Percentiles rank a stretch among this genome's conserved stretches.
Conservation (phyloP, 1,140 invertebrate genomes). For the Ganaspis sp. region DNA sequence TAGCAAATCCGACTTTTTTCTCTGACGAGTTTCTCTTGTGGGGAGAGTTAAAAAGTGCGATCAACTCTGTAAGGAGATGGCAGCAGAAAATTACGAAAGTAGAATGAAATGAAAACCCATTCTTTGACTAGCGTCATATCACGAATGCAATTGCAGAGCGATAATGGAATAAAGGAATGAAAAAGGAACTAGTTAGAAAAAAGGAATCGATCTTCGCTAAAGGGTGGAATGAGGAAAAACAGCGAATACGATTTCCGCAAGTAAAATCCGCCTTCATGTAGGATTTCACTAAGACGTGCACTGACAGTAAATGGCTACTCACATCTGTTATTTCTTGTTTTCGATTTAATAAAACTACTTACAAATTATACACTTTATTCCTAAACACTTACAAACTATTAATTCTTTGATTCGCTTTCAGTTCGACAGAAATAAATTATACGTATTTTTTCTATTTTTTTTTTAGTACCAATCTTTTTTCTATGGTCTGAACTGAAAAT, state of each 20-base stretch:
- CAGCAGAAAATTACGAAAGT: neutral
- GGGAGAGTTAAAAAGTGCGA: neutral
- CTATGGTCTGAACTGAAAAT: too few species aligned
- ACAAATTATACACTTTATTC: too few species aligned
- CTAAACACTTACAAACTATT: too few species aligned
- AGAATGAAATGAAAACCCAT: slow-evolving; percentile 23
- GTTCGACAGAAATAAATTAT: too few species aligned
- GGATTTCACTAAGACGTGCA: slow-evolving; percentile 7
- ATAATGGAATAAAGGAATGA: slow-evolving; percentile 15
- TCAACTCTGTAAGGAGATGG: slow-evolving; percentile 11
- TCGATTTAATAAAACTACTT: neutral
- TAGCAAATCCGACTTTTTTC: slow-evolving; percentile 38
- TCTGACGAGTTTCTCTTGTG: neutral
- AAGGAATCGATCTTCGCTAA: neutral
- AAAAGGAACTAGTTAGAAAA: neutral
- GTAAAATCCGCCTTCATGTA: neutral
- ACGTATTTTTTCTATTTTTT: too few species aligned
- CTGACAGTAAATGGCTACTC: slow-evolving; percentile 22
- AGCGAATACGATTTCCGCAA: slow-evolving; percentile 19
- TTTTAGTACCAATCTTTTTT: too few species aligned
- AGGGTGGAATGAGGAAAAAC: neutral
- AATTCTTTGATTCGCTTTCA: too few species aligned
- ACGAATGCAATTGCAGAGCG: slow-evolving; percentile 7
- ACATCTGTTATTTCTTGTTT: slow-evolving; percentile 27
- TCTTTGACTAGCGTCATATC: slow-evolving; percentile 19